Base-by-base conservation (phyloP, 1,140 invertebrate species). In the Megalopta genalis region DNA sequence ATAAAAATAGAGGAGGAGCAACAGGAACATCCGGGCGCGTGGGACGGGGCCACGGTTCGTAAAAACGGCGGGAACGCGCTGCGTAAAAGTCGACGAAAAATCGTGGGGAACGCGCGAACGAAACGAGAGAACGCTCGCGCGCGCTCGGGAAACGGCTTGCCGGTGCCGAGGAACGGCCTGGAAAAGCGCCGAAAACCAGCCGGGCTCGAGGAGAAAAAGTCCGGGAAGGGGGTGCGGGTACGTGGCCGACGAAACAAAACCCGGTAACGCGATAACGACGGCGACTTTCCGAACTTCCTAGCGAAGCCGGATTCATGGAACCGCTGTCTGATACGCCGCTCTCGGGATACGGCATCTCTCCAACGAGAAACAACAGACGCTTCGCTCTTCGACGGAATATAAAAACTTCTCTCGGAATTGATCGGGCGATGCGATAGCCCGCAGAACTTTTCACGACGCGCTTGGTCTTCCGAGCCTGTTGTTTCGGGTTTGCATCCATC, bases 41-140 rank as follows among this genome's bases (percentile, higher is more conserved):
- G n/a, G n/a, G n/a, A 8, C 4, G 3, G 23, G 23, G 27, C 3
- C 39, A 4, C 4, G n/a, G 23, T 37, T 14, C 49, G 60, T 42
- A 27, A 2, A 73, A 65, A 37, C 39, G 21, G 21, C 21, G n/a
- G n/a, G 25, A 39, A 18, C 37, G 25, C 10, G 9, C 21, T 9
- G 25, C 10, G 10, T 69, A 52, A 69, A 77, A 70, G 16, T 69
- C 16, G 46, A 70, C 74, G 57, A 21, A 70, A 77, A 77, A 77
- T 77, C 54, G 57, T n/a, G 9, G 57, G 21, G 4, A 52, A 46
- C 16, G 42, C 21, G 23, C 3, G 57, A 62, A 52, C 37, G 49
- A 60, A 77, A 77, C 25, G 39, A 69, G 7, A 25, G 0, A 27
- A 49, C 32, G 18, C 27, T 18, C 25, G 39, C 25, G 54, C 27